Evolutionary conservation across 2,797 vertebrate genomes (phyloP).

Genomic region (Todus mexicanus): DNA sequence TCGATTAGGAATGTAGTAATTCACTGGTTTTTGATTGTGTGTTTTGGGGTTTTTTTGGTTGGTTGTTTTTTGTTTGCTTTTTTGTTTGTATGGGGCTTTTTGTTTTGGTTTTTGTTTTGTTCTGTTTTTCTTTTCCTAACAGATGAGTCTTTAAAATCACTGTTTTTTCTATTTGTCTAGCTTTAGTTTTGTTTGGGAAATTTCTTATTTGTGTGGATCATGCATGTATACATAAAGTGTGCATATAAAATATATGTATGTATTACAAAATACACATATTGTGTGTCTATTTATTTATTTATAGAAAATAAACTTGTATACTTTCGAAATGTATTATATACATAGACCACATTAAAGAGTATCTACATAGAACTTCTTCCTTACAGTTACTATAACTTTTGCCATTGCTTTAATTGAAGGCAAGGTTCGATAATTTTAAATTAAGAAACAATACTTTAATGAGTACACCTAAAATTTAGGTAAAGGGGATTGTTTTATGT

Average conservation of each 20-base stretch:
- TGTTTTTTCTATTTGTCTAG: not conserved
- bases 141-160: not conserved
- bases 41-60: too few relatives aligned
- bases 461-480: not conserved
- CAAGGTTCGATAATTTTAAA: not conserved
- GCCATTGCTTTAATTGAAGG: not conserved
- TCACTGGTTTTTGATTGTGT: too few relatives aligned
- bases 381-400: not conserved
- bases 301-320: not conserved
- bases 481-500: not conserved
- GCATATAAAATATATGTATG: not conserved
- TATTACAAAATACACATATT: too few relatives aligned
- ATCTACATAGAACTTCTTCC: not conserved
- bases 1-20: not conserved
- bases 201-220: not conserved
- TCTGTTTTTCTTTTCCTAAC: not conserved
- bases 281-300: not conserved
- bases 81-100: too few relatives aligned
- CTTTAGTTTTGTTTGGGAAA: not conserved
- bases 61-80: too few relatives aligned
- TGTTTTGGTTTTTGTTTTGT: too few relatives aligned
- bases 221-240: rapidly evolving
- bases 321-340: not conserved
- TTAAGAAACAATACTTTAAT: not conserved
- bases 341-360: not conserved